Evolutionary conservation across 2,797 vertebrate genomes (phyloP).

Genomic region (Sebastes dallii): DNA sequence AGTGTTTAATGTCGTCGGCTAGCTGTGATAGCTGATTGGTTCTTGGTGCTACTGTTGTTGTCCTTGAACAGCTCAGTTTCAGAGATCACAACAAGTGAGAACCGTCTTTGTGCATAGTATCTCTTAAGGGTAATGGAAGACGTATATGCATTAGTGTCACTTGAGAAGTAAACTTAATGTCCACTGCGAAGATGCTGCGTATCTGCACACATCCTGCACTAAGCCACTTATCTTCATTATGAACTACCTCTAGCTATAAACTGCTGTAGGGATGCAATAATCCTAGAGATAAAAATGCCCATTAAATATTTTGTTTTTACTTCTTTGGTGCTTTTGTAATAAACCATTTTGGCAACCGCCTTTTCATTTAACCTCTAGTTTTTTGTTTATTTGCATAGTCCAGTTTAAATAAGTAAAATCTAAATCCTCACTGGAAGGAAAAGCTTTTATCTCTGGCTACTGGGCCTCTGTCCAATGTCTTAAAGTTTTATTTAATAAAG

Average conservation of each 20-base stretch:
- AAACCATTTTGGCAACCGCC: not conserved
- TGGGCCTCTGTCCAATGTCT: conserved; percentile 10
- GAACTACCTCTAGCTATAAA: not conserved
- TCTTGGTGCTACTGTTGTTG: not conserved
- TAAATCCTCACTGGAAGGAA: conserved; percentile 19
- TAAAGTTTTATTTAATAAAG: conserved; percentile 53
- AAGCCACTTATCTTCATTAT: conserved; percentile 9
- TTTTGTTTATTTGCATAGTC: conserved; percentile 1
- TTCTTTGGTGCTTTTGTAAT: not conserved
- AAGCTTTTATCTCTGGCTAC: conserved; percentile 17
- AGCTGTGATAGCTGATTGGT: not conserved
- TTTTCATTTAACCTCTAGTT: conserved; percentile 1
- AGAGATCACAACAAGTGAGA: not conserved
- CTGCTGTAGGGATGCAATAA: not conserved
- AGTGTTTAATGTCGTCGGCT: too few relatives aligned
- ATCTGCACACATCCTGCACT: not conserved
- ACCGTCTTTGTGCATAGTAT: not conserved
- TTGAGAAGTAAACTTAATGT: not conserved
- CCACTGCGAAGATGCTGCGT: not conserved
- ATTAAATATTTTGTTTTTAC: not conserved
- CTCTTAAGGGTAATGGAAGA: not conserved
- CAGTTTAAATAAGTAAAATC: conserved; percentile 14
- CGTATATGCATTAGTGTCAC: not conserved
- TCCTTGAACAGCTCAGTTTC: not conserved
- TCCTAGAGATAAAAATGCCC: not conserved